Percentiles rank a stretch among this genome's conserved stretches.
phyloP scores from a whole-genome alignment of 2,888 invertebrate genomes.

The Brassicogethes aeneus region DNA sequence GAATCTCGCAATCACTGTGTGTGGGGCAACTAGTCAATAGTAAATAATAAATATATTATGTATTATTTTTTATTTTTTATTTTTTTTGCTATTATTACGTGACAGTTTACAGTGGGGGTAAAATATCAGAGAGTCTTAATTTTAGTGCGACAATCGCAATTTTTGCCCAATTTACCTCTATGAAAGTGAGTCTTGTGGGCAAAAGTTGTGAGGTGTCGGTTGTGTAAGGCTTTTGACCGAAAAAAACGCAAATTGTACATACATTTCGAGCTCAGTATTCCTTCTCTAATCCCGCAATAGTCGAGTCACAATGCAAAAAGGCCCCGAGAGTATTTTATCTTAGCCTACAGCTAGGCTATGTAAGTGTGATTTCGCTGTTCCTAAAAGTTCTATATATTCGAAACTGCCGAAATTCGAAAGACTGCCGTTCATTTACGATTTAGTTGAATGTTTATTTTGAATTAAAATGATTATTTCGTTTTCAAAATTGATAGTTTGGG shows the following conservation, averaged over 20 bases:
- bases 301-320: constrained; percentile 21
- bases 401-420: constrained; percentile 43
- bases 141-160: constrained; percentile 16
- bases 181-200: no score
- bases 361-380: constrained; percentile 41
- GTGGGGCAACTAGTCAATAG: constrained; percentile 44
- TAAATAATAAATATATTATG: constrained; percentile 32
- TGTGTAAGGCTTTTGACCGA: background rate
- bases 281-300: constrained; percentile 38
- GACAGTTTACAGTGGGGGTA: constrained; percentile 30
- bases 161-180: background rate
- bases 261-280: constrained; percentile 32
- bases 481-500: constrained; percentile 42
- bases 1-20: constrained; percentile 39
- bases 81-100: constrained; percentile 10
- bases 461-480: constrained; percentile 28
- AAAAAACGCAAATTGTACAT: constrained; percentile 26
- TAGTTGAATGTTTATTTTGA: constrained; percentile 25
- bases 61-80: constrained; percentile 26
- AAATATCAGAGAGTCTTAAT: constrained; percentile 16
- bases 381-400: constrained; percentile 36
- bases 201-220: no score
- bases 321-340: constrained; percentile 32
- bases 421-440: constrained; percentile 40
- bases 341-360: constrained; percentile 34